These are phyloP conservation scores for Chaetorhynchus papuensis DNA, from an alignment of 2,113 vertebrate species.

Conservation along the genomic window DNA sequence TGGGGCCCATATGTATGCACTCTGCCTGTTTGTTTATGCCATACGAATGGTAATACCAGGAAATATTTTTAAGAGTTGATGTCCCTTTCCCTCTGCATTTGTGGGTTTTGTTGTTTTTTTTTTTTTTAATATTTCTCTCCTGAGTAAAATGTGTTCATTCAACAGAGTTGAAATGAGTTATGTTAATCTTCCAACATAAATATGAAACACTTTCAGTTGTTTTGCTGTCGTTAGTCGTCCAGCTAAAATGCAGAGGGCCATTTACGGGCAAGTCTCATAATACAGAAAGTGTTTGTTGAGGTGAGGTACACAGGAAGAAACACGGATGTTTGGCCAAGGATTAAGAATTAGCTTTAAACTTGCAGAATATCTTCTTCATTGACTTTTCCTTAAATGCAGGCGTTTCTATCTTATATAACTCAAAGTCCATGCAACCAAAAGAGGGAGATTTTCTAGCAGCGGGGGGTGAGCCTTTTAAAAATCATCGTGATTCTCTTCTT, in stretches of 20 bases:
- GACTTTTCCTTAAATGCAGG: background rate
- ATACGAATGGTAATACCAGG: background rate
- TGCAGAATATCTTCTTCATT: background rate
- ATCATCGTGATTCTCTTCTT: slow-evolving; percentile 39
- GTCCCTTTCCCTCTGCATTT: slow-evolving; percentile 28
- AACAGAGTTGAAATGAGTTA: slow-evolving; percentile 42
- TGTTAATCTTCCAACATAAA: slow-evolving; percentile 53
- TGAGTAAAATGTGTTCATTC: slow-evolving; percentile 3
- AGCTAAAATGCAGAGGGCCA: slow-evolving; percentile 39
- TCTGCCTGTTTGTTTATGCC: slow-evolving; percentile 55
- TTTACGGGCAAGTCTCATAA: slow-evolving; percentile 36
- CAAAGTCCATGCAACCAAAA: slow-evolving; percentile 53
- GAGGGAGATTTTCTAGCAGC: slow-evolving; percentile 57
- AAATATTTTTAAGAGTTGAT: slow-evolving; percentile 42
- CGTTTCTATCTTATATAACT: slow-evolving; percentile 60
- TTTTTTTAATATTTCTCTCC: slow-evolving; percentile 17
- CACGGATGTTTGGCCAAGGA: background rate
- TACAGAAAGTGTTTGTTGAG: background rate
- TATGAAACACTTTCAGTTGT: slow-evolving; percentile 41
- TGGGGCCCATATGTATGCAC: slow-evolving; percentile 38
- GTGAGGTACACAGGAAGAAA: slow-evolving; percentile 1
- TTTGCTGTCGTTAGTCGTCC: background rate
- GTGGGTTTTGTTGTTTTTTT: background rate
- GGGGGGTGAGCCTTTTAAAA: slow-evolving; percentile 63
- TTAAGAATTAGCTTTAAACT: slow-evolving; percentile 40